A percentile compares a stretch with the other conserved stretches of the same genome.
phyloP scores from a whole-genome alignment of 2,888 invertebrate species.

The Noctua janthe region DNA sequence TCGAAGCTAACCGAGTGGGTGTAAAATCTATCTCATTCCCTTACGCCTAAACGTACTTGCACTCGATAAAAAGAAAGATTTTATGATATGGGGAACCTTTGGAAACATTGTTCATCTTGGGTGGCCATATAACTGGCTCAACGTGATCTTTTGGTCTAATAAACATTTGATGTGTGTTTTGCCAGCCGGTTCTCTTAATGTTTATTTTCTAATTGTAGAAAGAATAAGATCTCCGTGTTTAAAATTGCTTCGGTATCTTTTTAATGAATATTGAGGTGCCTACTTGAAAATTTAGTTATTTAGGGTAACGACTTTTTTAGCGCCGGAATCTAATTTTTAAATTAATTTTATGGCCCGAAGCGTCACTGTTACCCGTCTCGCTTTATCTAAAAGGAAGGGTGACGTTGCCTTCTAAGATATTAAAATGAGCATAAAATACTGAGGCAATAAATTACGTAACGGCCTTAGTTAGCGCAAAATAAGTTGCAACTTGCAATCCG shows the following conservation, averaged over 20 bases:
- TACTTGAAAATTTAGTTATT: slow-evolving; percentile 51
- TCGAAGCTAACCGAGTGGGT: slow-evolving; percentile 81
- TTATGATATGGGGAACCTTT: slow-evolving; percentile 86
- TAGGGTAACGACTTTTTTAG: slow-evolving; percentile 41
- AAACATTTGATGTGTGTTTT: slow-evolving; percentile 84
- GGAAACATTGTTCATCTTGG: slow-evolving; percentile 88
- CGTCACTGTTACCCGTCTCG: slow-evolving; percentile 25
- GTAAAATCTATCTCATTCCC: slow-evolving; percentile 85
- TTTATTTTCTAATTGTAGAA: slow-evolving; percentile 83
- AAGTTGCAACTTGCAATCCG: slow-evolving; percentile 43
- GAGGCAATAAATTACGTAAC: slow-evolving; percentile 30
- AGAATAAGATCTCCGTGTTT: slow-evolving; percentile 73
- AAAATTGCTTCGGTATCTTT: slow-evolving; percentile 62
- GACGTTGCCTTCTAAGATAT: slow-evolving; percentile 37
- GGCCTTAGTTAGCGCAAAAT: slow-evolving; percentile 30
- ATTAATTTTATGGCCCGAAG: slow-evolving; percentile 53
- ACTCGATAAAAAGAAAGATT: slow-evolving; percentile 88
- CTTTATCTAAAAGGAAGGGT: slow-evolving; percentile 39
- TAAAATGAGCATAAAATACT: slow-evolving; percentile 35
- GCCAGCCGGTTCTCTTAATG: slow-evolving; percentile 78
- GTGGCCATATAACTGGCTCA: slow-evolving; percentile 83
- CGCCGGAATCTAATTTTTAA: slow-evolving; percentile 46
- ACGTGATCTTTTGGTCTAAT: slow-evolving; percentile 84
- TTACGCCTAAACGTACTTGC: slow-evolving; percentile 78
- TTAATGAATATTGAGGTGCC: slow-evolving; percentile 55